These are phyloP conservation scores for Pitta sordida DNA, from an alignment of 2,113 vertebrate species.

Conservation along the genomic window DNA sequence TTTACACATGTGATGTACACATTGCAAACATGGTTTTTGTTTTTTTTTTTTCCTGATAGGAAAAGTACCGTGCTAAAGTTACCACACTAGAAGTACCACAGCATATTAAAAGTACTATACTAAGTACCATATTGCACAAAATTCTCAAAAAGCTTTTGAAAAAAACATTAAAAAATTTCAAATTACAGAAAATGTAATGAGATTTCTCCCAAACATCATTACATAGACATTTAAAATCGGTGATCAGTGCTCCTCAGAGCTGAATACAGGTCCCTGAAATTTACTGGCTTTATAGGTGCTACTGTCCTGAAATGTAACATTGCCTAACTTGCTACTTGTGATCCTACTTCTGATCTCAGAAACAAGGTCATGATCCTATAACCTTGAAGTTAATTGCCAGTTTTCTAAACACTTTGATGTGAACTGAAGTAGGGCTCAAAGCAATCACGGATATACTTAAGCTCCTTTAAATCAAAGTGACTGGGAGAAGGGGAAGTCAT, in stretches of 20 bases:
- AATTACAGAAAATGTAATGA: neutral
- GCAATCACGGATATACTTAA: neutral
- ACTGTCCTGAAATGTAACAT: neutral
- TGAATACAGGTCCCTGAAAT: neutral
- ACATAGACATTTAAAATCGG: neutral
- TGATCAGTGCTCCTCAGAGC: neutral
- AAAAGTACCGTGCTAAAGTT: neutral
- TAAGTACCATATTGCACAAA: neutral
- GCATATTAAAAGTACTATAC: no score
- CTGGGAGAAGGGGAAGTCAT: neutral
- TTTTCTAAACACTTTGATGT: slow-evolving; percentile 32
- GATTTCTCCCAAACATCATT: neutral
- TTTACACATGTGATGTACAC: neutral
- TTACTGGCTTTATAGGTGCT: neutral
- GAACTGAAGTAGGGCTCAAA: neutral
- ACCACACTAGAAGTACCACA: no score
- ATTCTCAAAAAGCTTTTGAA: neutral
- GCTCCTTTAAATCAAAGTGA: slow-evolving; percentile 32
- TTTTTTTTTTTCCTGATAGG: neutral
- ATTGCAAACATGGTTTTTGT: neutral
- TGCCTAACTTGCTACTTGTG: slow-evolving; percentile 1
- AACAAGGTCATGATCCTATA: slow-evolving; percentile 35
- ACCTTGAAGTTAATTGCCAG: slow-evolving; percentile 41
- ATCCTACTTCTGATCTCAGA: slow-evolving; percentile 21
- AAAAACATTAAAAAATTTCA: neutral